Base-by-base conservation (phyloP, 2,888 invertebrate genomes). In the Eurytoma adleriae region DNA sequence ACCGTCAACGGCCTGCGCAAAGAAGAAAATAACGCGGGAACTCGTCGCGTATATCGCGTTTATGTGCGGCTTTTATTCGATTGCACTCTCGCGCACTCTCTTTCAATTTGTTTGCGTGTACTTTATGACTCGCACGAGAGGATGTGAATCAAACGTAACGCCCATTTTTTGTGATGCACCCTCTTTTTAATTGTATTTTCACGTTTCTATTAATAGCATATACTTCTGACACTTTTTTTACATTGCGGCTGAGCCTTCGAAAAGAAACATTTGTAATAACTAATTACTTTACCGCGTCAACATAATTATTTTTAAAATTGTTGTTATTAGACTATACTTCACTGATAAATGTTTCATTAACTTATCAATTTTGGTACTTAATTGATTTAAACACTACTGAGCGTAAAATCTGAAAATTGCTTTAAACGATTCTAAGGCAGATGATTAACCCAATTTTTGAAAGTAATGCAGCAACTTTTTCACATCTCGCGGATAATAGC, bases 81-180 rank as follows among this genome's bases (percentile, higher is more conserved):
- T 70, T 68, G 69, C 66, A 20, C 30, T 30, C 30, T 30, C 71
- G 20, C 24, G 24, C 64, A 52, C 40, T 18, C 64, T 56, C 68
- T 74, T 75, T 75, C 61, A 69, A 75, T 78, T 71, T 78, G 78
- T 78, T 78, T 78, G 71, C 62, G 14, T 64, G 67, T 71, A 67
- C 66, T 78, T 69, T 70, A 71, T 66, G 71, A 66, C 67, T 66
- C 75, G 57, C 18, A 57, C 30, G 57, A 52, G 50, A 52, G 59
- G 14, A 62, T 30, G 64, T 52, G 57, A 64, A 40, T 69, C 64
- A 62, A 64, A 83, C 57, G 75, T 66, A 67, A 70, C 72, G 64
- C 67, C 61, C 18, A 16, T 50, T 50, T 52, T 50, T 24, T n/a
- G 57, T 18, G 13, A 68, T 59, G 59, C n/a, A 52, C 40, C n/a